Percentiles rank a stretch among this genome's conserved stretches.
Evolutionary conservation across 1,140 invertebrate species (phyloP).

Genomic region (Trissolcus basalis): DNA sequence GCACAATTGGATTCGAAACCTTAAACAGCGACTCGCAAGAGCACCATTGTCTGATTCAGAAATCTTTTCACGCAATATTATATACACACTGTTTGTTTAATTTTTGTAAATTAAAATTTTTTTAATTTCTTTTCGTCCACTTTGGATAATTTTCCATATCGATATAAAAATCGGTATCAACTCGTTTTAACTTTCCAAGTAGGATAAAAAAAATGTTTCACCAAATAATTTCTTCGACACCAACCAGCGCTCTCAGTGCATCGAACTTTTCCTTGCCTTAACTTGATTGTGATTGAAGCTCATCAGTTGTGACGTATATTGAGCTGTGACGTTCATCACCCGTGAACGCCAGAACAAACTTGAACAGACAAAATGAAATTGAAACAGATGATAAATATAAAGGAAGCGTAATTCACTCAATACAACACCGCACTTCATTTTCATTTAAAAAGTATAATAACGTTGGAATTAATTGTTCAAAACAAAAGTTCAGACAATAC

Average conservation of each 20-base stretch:
- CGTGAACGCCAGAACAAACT: constrained; percentile 13
- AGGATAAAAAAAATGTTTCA: constrained; percentile 28
- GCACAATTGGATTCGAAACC: constrained; percentile 6
- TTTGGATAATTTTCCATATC: too few species aligned
- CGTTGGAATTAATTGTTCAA: too few species aligned
- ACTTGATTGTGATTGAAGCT: constrained; percentile 54
- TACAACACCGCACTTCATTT: too few species aligned
- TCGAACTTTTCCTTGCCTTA: constrained; percentile 40
- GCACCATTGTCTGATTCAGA: too few species aligned
- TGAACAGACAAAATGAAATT: constrained; percentile 36
- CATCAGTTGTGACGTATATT: constrained; percentile 50
- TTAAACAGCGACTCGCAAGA: too few species aligned
- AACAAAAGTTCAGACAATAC: background rate
- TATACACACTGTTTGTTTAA: too few species aligned
- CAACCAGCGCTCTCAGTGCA: constrained; percentile 1
- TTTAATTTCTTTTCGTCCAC: too few species aligned
- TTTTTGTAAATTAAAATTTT: too few species aligned
- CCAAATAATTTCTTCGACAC: constrained; percentile 15
- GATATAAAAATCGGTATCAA: background rate
- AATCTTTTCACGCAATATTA: too few species aligned
- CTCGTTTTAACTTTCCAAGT: constrained; percentile 14
- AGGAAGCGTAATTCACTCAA: constrained; percentile 3
- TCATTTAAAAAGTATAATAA: too few species aligned
- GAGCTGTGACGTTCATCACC: constrained; percentile 35
- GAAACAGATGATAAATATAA: constrained; percentile 39